Evolutionary conservation across 2,888 invertebrate genomes (phyloP), one percentile per base, ranked within the genome.

Genomic region (Leucophora obtusa): DNA sequence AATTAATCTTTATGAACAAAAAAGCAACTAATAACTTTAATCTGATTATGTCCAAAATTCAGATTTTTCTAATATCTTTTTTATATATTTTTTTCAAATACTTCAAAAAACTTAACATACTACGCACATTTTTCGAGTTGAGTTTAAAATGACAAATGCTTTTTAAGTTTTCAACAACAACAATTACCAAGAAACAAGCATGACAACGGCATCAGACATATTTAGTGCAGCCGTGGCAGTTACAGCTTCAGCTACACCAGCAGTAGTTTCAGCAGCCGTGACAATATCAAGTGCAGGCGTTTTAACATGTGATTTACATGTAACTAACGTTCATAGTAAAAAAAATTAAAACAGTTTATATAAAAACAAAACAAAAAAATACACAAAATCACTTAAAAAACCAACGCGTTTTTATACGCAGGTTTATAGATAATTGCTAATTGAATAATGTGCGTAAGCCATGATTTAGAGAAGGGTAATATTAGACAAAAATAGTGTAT

Each of bases 211-310:
- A 66, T 33, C 54, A 69, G 77, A 77, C 72, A 77, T 70, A 81
- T 81, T 73, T 73, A 81, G 77, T 81, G 69, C 65, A 81, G 56
- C 62, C 50, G 11, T 62, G 63, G 51, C 70, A 60, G 70, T n/a
- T n/a, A 47, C 43, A n/a, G 14, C 43, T n/a, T 14, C 56, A 38
- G 28, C 59, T 15, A 54, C 75, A 71, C 15, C 18, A 56, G 10
- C 28, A 58, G 65, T 56, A 47, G 59, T 77, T 60, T 21, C 69
- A 69, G 76, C 69, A 76, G 59, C 71, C 65, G 53, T 77, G 65
- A 66, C 77, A 77, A 54, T 66, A 74, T 68, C 69, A 79, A 69
- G 79, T 63, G 79, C 73, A 79, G 73, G 73, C 73, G 63, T 79
- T 73, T 68, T 21, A 66, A 62, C 77, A 72, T 56, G 50, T 56